Evolutionary conservation across 2,888 invertebrate genomes (phyloP), one percentile per base, ranked within the genome.

Genomic region (Leptura quadrifasciata): DNA sequence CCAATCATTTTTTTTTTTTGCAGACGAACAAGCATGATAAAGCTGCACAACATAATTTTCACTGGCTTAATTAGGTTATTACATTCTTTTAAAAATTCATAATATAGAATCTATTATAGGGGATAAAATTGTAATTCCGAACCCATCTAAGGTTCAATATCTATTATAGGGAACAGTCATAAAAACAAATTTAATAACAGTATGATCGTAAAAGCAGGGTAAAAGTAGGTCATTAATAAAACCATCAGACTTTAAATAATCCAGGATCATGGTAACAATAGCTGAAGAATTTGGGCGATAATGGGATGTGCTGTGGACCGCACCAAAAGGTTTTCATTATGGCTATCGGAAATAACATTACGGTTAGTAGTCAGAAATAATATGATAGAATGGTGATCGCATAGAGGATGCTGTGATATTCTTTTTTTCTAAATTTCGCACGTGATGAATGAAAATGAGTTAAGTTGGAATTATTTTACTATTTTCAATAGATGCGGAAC

Each of bases 211-310:
- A 83, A 69, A 78, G 79, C 79, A 74, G 74, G 77, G 79, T 78
- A 81, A 83, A 85, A 85, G 83, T 84, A 82, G 80, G 79, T 81
- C 85, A 83, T 85, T 85, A 85, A 85, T 85, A 84, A 83, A 82
- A 82, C 82, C 83, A 83, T 84, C 83, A 81, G 82, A 82, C 81
- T 84, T 84, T 85, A 83, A 85, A 85, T 85, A 85, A 84, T 85
- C 84, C 81, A 74, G 79, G 83, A 83, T 80, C 81, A 74, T 73
- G 82, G 84, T 85, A 85, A 85, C 84, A 85, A 85, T 84, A 74
- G 85, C 80, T 79, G 80, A 85, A 85, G 85, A 84, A 85, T 85
- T 85, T 77, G 79, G 76, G 80, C 80, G 83, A 84, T 84, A 85
- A 84, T 85, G 82, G 83, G 82, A 84, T 82, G 81, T 80, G 81